A percentile compares a stretch with the other conserved stretches of the same genome.
phyloP scores from a whole-genome alignment of 64 coral and sea anemone genomes.

The Dendrophyllia cribrosa region DNA sequence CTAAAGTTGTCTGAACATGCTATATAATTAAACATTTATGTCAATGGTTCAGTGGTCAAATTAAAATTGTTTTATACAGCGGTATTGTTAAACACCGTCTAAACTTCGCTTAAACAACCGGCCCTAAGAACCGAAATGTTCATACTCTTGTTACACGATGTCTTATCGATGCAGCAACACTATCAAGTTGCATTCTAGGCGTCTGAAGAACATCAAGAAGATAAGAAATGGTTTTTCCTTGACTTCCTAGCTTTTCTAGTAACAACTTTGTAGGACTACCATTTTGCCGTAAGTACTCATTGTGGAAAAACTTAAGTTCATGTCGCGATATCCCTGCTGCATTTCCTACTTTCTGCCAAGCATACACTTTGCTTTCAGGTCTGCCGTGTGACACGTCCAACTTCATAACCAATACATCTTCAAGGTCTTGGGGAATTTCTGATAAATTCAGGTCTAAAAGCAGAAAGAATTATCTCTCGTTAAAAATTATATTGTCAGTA shows the following conservation, averaged over 20 bases:
- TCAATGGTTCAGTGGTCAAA: too few relatives aligned
- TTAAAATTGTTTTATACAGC: too few relatives aligned
- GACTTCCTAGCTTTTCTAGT: background rate
- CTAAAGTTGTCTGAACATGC: too few relatives aligned
- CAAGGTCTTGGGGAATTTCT: constrained; percentile 25
- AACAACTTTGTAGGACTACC: background rate
- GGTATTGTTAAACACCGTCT: too few relatives aligned
- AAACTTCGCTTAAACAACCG: background rate
- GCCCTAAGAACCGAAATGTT: background rate
- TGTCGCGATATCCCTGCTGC: background rate
- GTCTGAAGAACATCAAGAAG: background rate
- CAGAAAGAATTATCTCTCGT: background rate
- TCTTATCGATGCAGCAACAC: constrained; percentile 9
- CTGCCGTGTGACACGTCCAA: background rate
- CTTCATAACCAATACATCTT: background rate
- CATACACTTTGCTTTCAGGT: background rate
- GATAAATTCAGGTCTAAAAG: constrained; percentile 10
- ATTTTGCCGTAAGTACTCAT: background rate
- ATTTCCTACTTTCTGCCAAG: constrained; percentile 15
- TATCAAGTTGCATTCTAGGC: constrained; percentile 8
- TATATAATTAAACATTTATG: too few relatives aligned
- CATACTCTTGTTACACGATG: constrained; percentile 4
- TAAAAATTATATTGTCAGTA: too few relatives aligned
- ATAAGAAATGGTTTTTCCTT: constrained; percentile 15
- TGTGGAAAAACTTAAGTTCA: background rate